These are phyloP conservation scores for Silurus meridionalis DNA, from an alignment of 2,113 vertebrate genomes.

Conservation along the genomic window DNA sequence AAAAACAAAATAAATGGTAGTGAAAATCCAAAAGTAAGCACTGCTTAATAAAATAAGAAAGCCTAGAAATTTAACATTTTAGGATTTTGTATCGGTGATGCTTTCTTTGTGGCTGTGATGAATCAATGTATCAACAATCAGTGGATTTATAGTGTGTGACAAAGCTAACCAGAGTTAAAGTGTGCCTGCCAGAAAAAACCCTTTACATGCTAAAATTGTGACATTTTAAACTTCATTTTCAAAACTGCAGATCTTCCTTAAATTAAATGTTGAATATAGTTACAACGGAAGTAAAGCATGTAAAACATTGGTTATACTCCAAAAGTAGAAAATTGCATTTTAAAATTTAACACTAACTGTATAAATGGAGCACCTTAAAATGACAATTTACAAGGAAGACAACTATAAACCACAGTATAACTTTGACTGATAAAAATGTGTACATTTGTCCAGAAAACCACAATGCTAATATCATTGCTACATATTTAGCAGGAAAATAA, in stretches of 20 bases:
- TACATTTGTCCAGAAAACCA: neutral
- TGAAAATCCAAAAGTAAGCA: conserved; percentile 37
- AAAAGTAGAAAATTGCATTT: no score
- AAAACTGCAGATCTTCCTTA: neutral
- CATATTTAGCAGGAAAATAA: neutral
- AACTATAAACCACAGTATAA: no score
- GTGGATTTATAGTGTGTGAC: neutral
- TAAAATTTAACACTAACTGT: neutral
- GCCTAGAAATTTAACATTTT: conserved; percentile 30
- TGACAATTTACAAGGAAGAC: no score
- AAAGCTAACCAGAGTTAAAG: neutral
- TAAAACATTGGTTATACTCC: neutral
- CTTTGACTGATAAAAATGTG: neutral
- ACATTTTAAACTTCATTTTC: neutral
- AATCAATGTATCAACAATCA: neutral
- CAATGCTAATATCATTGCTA: neutral
- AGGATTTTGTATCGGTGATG: neutral
- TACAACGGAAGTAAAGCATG: neutral
- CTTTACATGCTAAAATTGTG: neutral
- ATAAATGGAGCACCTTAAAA: no score
- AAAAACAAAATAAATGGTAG: conserved; percentile 19
- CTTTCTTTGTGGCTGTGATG: conserved; percentile 13
- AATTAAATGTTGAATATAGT: neutral
- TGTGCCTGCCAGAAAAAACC: neutral
- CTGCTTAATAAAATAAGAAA: conserved; percentile 38